Evolutionary conservation across 2,797 vertebrate species (phyloP).

Genomic region (Linurgus olivaceus): DNA sequence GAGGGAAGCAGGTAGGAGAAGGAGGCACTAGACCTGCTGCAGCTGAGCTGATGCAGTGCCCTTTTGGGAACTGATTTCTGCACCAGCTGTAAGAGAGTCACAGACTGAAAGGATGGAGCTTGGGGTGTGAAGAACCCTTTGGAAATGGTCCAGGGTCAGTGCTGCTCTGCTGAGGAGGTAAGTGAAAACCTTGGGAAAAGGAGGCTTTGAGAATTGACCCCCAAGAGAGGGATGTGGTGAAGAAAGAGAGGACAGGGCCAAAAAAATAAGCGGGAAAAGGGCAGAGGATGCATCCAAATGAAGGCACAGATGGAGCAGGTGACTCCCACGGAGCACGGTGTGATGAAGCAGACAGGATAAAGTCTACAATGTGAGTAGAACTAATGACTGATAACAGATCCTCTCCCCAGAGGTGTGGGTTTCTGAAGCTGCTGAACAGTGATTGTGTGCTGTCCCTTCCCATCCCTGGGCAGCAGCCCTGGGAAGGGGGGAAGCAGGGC

Average conservation of each 20-base stretch:
- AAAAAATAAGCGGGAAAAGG: background rate
- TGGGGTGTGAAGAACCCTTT: background rate
- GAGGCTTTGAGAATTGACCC: background rate
- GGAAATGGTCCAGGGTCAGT: fast-evolving
- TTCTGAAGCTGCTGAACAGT: background rate
- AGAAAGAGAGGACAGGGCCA: background rate
- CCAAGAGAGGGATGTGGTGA: background rate
- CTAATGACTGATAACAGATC: background rate
- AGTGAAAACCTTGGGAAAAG: background rate
- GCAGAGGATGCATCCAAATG: background rate
- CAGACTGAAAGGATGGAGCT: background rate
- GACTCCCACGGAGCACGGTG: background rate
- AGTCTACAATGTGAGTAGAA: background rate
- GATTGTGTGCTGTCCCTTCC: background rate
- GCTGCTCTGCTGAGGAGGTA: background rate
- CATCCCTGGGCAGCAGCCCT: background rate
- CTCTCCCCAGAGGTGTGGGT: background rate
- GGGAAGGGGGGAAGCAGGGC: background rate
- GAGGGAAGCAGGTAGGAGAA: background rate
- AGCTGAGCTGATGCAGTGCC: background rate
- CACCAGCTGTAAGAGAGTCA: background rate
- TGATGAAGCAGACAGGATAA: background rate
- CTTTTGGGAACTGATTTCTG: background rate
- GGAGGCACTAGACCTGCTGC: background rate
- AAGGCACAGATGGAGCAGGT: background rate